These are phyloP conservation scores for Cephalopachus bancanus DNA, from an alignment of 2,797 vertebrate species.

Conservation along the genomic window DNA sequence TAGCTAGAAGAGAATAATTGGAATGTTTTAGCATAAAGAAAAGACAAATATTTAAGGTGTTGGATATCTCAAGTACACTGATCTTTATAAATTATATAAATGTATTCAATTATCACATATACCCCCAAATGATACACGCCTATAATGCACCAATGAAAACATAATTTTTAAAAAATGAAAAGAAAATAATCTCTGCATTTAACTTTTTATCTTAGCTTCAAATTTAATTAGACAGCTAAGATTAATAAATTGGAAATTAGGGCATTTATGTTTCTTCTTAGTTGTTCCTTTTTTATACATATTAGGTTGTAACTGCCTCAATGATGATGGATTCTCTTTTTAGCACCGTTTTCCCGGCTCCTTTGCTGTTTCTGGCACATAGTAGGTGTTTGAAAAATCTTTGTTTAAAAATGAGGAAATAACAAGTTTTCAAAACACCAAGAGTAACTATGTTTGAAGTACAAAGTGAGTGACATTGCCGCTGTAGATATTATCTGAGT, in stretches of 20 bases:
- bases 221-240: slow-evolving; percentile 46
- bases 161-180: background rate
- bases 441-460: background rate
- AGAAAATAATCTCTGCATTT: background rate
- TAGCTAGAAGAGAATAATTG: background rate
- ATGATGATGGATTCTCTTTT: background rate
- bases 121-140: background rate
- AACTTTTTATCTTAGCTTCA: background rate
- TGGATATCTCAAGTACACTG: background rate
- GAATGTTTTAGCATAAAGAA: background rate
- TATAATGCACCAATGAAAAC: background rate
- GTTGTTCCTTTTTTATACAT: slow-evolving; percentile 15
- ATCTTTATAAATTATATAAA: background rate
- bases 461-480: background rate
- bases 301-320: background rate
- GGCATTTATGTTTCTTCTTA: background rate
- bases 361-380: background rate
- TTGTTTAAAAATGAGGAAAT: slow-evolving; percentile 2
- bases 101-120: background rate
- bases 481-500: background rate
- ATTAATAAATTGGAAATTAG: slow-evolving; percentile 15
- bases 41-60: background rate
- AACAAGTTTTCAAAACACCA: background rate
- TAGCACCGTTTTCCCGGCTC: background rate
- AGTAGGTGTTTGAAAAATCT: background rate